Evolutionary conservation across 2,113 vertebrate genomes (phyloP), one percentile per base, ranked within the genome.

Genomic region (Perognathus longimembris): DNA sequence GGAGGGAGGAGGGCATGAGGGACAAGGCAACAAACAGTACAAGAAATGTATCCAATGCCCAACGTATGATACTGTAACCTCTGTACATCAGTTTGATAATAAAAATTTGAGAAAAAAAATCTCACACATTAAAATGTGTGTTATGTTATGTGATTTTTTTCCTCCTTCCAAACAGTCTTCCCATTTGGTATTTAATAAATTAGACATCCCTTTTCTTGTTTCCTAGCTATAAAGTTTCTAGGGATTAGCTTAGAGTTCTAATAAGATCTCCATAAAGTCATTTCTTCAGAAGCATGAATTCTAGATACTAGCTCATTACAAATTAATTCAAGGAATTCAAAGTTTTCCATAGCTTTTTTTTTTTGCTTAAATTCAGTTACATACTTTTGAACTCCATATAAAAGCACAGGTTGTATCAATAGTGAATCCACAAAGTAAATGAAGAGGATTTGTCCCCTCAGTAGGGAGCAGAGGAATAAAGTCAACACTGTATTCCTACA

Each of bases 261-360:
- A 34, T 73, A 75, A 32, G 12, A 61, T 34, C 54, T 3, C 50
- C n/a, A n/a, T n/a, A 54, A 54, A 54, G 12, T 54, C 4, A 18
- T 45, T 45, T 24, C 24, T 50, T 78, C 36, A 26, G 34, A 24
- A 84, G 15, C 15, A 69, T 15, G 38, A 50, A 85, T 32, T 69
- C 34, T n/a, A 94, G 21, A 42, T 77, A 24, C 67, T 82, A 38
- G 7, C 40, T 86, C 32, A 45, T 78, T 73, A 59, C 38, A 80
- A n/a, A 50, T 91, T n/a, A n/a, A n/a, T n/a, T n/a, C n/a, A n/a
- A n/a, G n/a, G 89, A 61, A 12, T 71, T 88, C 36, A 71, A 69
- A 63, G 10, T 42, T 57, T 76, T 90, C 45, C 5, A 5, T 71
- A 61, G 45, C 12, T 45, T 45, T 8, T 45, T 45, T 71, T 70